These are phyloP conservation scores for Zosterops japonicus DNA, from an alignment of 2,113 vertebrate genomes.

Conservation along the genomic window DNA sequence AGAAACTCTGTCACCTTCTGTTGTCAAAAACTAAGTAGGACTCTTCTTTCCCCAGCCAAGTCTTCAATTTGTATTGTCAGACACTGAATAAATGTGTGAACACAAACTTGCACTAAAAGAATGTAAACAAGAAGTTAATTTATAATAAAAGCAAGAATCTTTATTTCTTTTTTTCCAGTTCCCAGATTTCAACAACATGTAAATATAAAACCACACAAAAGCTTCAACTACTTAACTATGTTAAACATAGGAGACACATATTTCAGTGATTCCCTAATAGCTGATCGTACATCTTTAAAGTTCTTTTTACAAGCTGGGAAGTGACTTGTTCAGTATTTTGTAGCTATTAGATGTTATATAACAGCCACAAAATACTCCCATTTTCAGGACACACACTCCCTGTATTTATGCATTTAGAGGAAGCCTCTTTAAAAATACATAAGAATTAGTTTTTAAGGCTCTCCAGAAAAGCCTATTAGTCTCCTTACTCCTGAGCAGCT, in stretches of 20 bases:
- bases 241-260: not conserved
- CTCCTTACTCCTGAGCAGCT: not conserved
- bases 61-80: not conserved
- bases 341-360: not conserved
- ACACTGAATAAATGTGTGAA: not conserved
- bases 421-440: not conserved
- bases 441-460: not conserved
- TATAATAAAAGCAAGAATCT: not conserved
- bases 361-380: not conserved
- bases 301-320: not conserved
- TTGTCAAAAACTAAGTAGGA: not conserved
- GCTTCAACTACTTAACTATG: not conserved
- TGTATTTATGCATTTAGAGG: not conserved
- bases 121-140: not conserved
- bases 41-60: not conserved
- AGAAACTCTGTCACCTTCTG: not conserved
- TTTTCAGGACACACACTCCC: not conserved
- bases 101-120: not conserved
- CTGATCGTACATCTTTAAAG: not conserved
- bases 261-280: not conserved
- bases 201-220: not conserved
- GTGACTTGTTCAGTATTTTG: not conserved
- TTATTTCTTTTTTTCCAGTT: not conserved
- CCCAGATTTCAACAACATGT: not conserved
- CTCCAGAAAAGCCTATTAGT: not conserved